Evolutionary conservation across 2,113 vertebrate species (phyloP).

Genomic region (Falco punctatus): DNA sequence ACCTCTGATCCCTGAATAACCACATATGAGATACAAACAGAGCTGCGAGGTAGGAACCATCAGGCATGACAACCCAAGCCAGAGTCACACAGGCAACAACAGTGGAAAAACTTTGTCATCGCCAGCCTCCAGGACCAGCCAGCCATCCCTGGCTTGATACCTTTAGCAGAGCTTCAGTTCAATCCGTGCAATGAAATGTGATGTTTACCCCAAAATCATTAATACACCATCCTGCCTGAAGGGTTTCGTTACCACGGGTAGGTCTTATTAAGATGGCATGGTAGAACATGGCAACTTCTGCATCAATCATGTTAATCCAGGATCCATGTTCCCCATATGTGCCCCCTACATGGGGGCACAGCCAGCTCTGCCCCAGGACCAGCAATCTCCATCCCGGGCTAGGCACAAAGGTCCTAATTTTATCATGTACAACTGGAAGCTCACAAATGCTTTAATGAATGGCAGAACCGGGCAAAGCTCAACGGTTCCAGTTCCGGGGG

Average conservation of each 20-base stretch:
- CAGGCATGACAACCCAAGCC: neutral
- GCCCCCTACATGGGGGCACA: neutral
- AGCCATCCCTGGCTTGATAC: neutral
- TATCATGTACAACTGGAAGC: neutral
- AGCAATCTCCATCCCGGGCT: neutral
- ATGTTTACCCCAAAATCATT: neutral
- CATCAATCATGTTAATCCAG: neutral
- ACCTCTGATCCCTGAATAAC: neutral
- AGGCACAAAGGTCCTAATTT: constrained; percentile 20
- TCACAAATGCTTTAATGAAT: neutral
- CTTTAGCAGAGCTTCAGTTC: neutral
- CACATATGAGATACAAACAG: fast-evolving
- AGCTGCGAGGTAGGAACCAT: neutral
- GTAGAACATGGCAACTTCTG: neutral
- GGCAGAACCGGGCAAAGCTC: constrained; percentile 31
- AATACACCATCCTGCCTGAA: neutral
- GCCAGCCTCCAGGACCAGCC: neutral
- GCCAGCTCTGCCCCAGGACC: neutral
- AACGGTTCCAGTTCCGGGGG: constrained; percentile 7
- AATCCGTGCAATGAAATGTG: neutral
- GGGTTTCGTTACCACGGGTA: fast-evolving
- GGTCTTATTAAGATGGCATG: neutral
- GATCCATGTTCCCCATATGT: fast-evolving
- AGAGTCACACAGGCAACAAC: neutral
- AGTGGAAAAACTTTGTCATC: neutral